phyloP scores from a whole-genome alignment of 2,113 vertebrate species.

The Otocyon megalotis region DNA sequence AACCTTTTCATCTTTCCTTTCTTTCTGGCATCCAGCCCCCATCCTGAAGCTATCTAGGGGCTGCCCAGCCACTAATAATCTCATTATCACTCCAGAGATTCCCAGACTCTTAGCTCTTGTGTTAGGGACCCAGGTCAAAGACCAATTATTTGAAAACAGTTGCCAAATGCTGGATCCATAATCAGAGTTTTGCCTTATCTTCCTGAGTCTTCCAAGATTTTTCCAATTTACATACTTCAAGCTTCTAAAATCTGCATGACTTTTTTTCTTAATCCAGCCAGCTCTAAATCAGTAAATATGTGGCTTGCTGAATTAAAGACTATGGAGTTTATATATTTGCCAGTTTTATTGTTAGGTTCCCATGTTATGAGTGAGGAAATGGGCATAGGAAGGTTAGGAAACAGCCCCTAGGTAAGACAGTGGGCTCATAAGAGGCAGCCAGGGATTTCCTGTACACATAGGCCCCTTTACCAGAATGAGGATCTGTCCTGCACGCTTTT shows the following conservation, averaged over 20 bases:
- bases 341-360: background rate
- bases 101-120: background rate
- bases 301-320: conserved; percentile 25
- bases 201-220: background rate
- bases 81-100: background rate
- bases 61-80: background rate
- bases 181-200: background rate
- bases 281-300: background rate
- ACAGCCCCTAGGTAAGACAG: no score
- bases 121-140: background rate
- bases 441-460: background rate
- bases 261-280: background rate
- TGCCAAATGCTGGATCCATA: background rate
- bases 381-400: background rate
- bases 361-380: background rate
- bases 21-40: background rate
- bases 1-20: background rate
- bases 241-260: background rate
- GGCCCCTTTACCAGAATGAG: background rate
- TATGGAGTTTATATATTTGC: background rate
- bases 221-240: background rate
- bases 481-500: background rate
- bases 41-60: background rate
- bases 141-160: background rate
- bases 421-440: background rate